Evolutionary conservation across 1,140 invertebrate genomes (phyloP), one percentile per base, ranked within the genome.

Genomic region (Nymphalis io): DNA sequence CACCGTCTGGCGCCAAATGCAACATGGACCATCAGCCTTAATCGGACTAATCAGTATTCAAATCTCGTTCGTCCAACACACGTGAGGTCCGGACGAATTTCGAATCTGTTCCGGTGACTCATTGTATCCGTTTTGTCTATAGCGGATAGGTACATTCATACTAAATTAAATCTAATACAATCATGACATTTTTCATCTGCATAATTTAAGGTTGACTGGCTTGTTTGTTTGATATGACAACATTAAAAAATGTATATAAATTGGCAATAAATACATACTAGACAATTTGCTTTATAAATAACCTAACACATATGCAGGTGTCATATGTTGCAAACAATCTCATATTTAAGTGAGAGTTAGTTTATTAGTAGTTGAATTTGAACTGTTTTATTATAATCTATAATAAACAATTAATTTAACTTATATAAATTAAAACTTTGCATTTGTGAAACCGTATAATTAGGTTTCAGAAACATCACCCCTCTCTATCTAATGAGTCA

Each of bases 41-140:
- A 70, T 65, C 15, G 65, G 20, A 70, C 3, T 16, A 51, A 70
- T 73, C 63, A 66, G 62, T 73, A 73, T 73, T 70, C 72, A 20
- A 33, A 51, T 48, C 57, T 64, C 67, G 67, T 65, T 38, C 57
- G 66, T 70, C n/a, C 60, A 42, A 57, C 62, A 70, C 68, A 73
- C 72, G 72, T 73, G 72, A 73, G 72, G 72, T 70, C 72, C 72
- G 69, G 70, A 74, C 68, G 70, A 70, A 74, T 73, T 73, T 73
- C 63, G 63, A 70, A 66, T 65, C 62, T 58, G 72, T 73, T 73
- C 72, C 69, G 73, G 76, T 77, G 77, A 75, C 58, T 73, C 72
- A 73, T 62, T 62, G 51, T 61, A 57, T 68, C 71, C 74, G 66
- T 69, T 69, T 44, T 44, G 63, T 73, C 27, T 71, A n/a, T 60